Evolutionary conservation across 2,113 vertebrate species (phyloP), one percentile per base, ranked within the genome.

Genomic region (Orientallactaga bullata): DNA sequence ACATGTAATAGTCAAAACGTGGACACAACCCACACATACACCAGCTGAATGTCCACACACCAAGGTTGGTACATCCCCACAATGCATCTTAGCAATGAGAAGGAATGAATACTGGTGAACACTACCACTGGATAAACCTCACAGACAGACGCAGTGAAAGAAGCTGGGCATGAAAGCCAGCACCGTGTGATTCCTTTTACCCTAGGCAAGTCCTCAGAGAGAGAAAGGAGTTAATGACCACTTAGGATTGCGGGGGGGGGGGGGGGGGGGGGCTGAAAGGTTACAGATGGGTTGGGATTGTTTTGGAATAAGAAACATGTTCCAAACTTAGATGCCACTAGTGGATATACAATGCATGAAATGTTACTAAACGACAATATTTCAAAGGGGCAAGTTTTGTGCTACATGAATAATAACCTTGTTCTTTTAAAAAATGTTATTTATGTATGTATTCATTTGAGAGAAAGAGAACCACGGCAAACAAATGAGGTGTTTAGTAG

Each of bases 241-340:
- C 55, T 69, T 47, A 71, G 47, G 51, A 13, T 1, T 85, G n/a
- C n/a, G n/a, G n/a, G n/a, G n/a, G n/a, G n/a, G n/a, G n/a, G n/a
- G n/a, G n/a, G n/a, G n/a, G n/a, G n/a, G n/a, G 35, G 73, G 35
- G n/a, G 18, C 12, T 21, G 26, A 32, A 32, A 0, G 8, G 24
- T 5, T 5, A 2, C 0, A 17, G 4, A 32, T 2, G 10, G 17
- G n/a, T 0, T 16, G 26, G 28, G 17, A n/a, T 47, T 88, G 39
- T 32, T 60, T 60, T 3, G 8, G 39, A 28, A 55, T 72, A 79
- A 93, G 6, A 10, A 72, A 81, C 76, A 51, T 63, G 55, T 60
- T 85, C 26, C 58, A 66, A 68, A 85, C 66, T 23, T 42, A 61
- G 26, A 72, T 2, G 42, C 26, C 23, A 11, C 23, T 39, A 35